Base-by-base conservation (phyloP, 2,888 invertebrate species). In the Germaria angustata region DNA sequence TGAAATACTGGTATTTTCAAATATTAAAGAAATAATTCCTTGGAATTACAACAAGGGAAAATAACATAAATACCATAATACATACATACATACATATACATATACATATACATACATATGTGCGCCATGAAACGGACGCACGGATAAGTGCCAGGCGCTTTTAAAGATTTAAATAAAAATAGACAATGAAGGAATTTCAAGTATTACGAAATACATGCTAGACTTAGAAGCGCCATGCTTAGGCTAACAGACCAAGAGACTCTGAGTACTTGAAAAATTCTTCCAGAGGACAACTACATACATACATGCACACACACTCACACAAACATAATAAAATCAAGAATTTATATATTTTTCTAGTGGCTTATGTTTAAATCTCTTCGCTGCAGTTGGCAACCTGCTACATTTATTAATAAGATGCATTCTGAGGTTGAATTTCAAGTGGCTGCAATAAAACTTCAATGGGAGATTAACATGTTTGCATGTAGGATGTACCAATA, bases 221-320 rank as follows among this genome's bases (percentile, higher is more conserved):
- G 84, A 83, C 84, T 79, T 34, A 81, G 81, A 84, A 84, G 84
- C 84, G 84, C 84, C 84, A 84, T 59, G 78, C 46, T 65, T 71
- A 63, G 61, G 80, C 55, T 73, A 77, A 68, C 77, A 82, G 61
- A 84, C 79, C 49, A n/a, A 66, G 8, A 76, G 68, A 69, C 69
- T 61, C 34, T 44, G 51, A 61, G 51, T 51, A 66, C 79, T 66
- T 72, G 24, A 59, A 15, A 15, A 34, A 59, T 28, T 55, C 61
- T 61, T 36, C 6, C 15, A n/a, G 51, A 63, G 34, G 49, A 39
- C 61, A 63, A 55, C 34, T 49, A 22, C 46, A 65, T n/a, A 49
- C 3, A 20, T 2, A 55, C 9, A 17, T 9, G 11, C 5, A n/a
- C 6, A 5, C 28, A 59, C 22, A 39, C 36, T 11, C 20, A 8